Conservation (phyloP, 2,113 vertebrate species). For the Polypterus bichir region DNA sequence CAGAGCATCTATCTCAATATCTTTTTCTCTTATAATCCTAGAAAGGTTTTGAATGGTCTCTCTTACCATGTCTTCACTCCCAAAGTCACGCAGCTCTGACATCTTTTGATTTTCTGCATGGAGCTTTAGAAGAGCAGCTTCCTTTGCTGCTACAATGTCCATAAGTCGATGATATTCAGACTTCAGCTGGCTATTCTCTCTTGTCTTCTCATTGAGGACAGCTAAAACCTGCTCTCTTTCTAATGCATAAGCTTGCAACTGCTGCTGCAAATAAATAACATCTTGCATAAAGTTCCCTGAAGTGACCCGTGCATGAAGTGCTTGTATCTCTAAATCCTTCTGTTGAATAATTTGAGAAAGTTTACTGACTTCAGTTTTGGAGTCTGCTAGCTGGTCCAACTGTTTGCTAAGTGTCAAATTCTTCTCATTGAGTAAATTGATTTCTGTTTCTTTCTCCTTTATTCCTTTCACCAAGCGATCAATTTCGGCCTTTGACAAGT, state of each 20-base stretch:
- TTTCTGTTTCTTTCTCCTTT: constrained; percentile 86
- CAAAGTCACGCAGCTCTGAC: constrained; percentile 59
- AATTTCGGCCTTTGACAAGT: constrained; percentile 86
- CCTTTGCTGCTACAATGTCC: constrained; percentile 82
- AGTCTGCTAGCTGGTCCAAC: constrained; percentile 70
- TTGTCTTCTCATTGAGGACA: constrained; percentile 83
- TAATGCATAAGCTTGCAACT: constrained; percentile 70
- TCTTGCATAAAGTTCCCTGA: constrained; percentile 64
- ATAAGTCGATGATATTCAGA: constrained; percentile 81
- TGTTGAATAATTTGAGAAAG: constrained; percentile 80
- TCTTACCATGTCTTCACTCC: constrained; percentile 85
- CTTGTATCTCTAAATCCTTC: constrained; percentile 85
- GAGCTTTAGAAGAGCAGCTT: constrained; percentile 70
- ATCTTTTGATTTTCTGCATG: constrained; percentile 84
- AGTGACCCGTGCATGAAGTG: constrained; percentile 70
- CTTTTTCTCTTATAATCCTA: constrained; percentile 90
- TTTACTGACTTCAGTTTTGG: constrained; percentile 78
- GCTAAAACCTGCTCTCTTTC: constrained; percentile 81
- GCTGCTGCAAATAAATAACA: constrained; percentile 73
- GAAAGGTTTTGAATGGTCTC: constrained; percentile 96
- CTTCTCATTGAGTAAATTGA: constrained; percentile 82
- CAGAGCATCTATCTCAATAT: constrained; percentile 92
- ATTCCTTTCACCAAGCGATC: constrained; percentile 78
- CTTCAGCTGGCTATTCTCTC: constrained; percentile 85
- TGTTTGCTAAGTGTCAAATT: constrained; percentile 72